These are phyloP conservation scores for Spinus pinus DNA, from an alignment of 2,797 vertebrate genomes.

Conservation along the genomic window DNA sequence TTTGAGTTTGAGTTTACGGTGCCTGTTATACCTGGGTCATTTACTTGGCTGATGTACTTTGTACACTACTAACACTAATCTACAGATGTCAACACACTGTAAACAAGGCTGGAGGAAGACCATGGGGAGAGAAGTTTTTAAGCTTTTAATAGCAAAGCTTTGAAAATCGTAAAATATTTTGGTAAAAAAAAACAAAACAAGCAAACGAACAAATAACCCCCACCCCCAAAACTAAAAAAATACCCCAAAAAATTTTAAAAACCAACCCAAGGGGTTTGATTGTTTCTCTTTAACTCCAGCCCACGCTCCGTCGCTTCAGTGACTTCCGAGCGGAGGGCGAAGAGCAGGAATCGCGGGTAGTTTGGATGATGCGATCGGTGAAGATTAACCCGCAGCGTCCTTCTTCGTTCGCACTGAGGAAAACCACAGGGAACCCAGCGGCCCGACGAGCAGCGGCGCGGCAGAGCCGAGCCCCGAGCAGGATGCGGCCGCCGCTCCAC, in stretches of 20 bases:
- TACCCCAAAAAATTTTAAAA: background rate
- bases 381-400: background rate
- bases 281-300: background rate
- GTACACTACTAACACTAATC: background rate
- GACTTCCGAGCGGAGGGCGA: background rate
- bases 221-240: background rate
- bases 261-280: background rate
- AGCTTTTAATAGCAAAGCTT: background rate
- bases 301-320: no score
- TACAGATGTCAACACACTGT: background rate
- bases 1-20: background rate
- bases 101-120: background rate
- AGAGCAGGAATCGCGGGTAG: background rate
- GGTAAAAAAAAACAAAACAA: background rate
- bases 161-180: background rate
- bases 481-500: background rate
- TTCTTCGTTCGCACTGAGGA: background rate
- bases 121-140: background rate
- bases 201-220: no score
- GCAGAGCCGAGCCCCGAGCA: background rate
- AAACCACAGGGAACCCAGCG: fast-evolving
- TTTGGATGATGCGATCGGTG: fast-evolving
- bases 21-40: background rate
- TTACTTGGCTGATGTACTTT: background rate
- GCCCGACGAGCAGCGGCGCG: fast-evolving